Conservation (phyloP, 1,140 invertebrate species). For the Venturia canescens region DNA sequence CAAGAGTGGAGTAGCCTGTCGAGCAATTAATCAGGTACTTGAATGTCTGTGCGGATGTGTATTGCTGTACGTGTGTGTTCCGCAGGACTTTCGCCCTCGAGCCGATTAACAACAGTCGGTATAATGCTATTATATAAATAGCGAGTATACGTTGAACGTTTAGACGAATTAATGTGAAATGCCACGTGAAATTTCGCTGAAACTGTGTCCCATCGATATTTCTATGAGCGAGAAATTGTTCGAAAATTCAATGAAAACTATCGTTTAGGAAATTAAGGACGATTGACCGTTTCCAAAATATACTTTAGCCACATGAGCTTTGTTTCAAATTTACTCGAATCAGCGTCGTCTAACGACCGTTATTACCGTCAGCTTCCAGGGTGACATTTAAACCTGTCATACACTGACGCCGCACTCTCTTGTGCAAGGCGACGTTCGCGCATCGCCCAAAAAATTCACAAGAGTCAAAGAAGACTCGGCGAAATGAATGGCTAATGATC, state of each 20-base stretch:
- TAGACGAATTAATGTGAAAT: not conserved
- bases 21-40: conserved; percentile 39
- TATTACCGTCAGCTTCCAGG: too few relatives aligned
- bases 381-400: too few relatives aligned
- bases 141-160: not conserved
- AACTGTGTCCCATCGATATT: not conserved
- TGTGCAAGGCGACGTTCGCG: too few relatives aligned
- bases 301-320: too few relatives aligned
- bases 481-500: conserved; percentile 26
- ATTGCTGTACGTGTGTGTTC: not conserved
- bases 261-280: too few relatives aligned
- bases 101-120: conserved; percentile 24
- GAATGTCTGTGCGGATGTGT: conserved; percentile 14
- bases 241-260: not conserved
- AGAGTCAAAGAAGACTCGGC: not conserved
- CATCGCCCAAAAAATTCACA: too few relatives aligned
- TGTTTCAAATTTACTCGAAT: too few relatives aligned
- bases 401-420: too few relatives aligned
- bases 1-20: conserved; percentile 30
- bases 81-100: conserved; percentile 20
- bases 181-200: not conserved
- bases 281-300: too few relatives aligned
- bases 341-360: too few relatives aligned
- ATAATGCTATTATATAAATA: conserved; percentile 16
- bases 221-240: not conserved